phyloP scores from a whole-genome alignment of 2,113 vertebrate genomes.

The Oenanthe melanoleuca region DNA sequence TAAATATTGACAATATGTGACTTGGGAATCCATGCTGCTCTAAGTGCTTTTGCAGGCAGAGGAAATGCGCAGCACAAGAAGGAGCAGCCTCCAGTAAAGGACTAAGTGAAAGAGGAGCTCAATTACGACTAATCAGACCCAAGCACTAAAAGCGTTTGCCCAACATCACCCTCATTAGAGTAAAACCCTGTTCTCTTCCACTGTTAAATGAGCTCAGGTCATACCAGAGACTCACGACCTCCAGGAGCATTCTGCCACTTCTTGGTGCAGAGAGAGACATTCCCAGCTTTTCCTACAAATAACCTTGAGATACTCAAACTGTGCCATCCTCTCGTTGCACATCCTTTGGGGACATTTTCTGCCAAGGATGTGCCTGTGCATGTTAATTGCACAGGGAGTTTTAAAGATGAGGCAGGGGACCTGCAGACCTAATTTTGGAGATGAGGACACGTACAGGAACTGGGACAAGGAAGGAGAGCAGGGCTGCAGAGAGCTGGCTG shows the following conservation, averaged over 20 bases:
- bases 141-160: background rate
- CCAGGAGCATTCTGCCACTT: background rate
- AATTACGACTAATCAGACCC: background rate
- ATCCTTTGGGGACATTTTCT: background rate
- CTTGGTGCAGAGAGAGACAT: background rate
- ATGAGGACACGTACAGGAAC: background rate
- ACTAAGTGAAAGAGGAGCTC: background rate
- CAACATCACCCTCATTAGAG: background rate
- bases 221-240: background rate
- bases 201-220: background rate
- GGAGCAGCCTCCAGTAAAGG: background rate
- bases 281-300: background rate
- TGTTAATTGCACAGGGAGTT: background rate
- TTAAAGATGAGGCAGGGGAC: background rate
- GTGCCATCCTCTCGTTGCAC: background rate
- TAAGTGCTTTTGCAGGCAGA: conserved; percentile 44
- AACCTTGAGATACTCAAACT: background rate
- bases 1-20: background rate
- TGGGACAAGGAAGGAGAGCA: background rate
- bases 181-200: background rate
- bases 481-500: background rate
- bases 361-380: background rate
- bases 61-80: conserved; percentile 3
- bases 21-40: background rate
- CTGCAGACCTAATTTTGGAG: background rate